Evolutionary conservation across 2,888 invertebrate genomes (phyloP).

Genomic region (Lasioglossum oenotherae): DNA sequence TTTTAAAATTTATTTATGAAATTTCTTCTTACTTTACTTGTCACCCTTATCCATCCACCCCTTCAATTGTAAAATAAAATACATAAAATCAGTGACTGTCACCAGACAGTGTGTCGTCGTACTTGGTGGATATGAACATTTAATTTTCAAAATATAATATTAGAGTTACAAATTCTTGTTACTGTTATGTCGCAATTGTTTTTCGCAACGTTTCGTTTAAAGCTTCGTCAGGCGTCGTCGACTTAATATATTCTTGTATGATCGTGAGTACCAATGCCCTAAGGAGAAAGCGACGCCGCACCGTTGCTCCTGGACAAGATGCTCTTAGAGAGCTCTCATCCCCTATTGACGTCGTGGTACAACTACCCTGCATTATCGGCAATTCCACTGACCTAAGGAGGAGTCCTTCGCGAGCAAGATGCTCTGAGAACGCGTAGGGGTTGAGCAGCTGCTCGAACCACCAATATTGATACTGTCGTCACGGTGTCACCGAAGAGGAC

Average conservation of each 20-base stretch:
- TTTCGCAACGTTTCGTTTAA: neutral
- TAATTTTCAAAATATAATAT: neutral
- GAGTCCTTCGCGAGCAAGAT: slow-evolving; percentile 51
- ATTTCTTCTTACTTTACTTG: too few species aligned
- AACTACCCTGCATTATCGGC: slow-evolving; percentile 64
- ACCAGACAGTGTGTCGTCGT: neutral
- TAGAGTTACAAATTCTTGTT: neutral
- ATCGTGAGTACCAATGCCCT: slow-evolving; percentile 38
- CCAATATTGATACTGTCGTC: slow-evolving; percentile 58
- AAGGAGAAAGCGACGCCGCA: slow-evolving; percentile 52
- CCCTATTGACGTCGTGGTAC: slow-evolving; percentile 53
- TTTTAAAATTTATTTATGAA: too few species aligned
- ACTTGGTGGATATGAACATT: neutral
- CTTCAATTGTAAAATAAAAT: too few species aligned
- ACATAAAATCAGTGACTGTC: slow-evolving; percentile 43
- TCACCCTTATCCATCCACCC: too few species aligned
- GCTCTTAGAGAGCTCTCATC: slow-evolving; percentile 57
- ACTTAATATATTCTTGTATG: slow-evolving; percentile 33
- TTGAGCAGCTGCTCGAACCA: slow-evolving; percentile 77
- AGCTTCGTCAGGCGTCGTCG: slow-evolving; percentile 5
- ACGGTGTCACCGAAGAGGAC: slow-evolving; percentile 18
- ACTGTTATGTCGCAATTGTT: neutral
- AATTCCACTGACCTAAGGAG: slow-evolving; percentile 61
- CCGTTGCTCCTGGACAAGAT: slow-evolving; percentile 64
- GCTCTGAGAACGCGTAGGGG: slow-evolving; percentile 74